phyloP scores from a whole-genome alignment of 2,888 invertebrate species.

The Andrena camellia region DNA sequence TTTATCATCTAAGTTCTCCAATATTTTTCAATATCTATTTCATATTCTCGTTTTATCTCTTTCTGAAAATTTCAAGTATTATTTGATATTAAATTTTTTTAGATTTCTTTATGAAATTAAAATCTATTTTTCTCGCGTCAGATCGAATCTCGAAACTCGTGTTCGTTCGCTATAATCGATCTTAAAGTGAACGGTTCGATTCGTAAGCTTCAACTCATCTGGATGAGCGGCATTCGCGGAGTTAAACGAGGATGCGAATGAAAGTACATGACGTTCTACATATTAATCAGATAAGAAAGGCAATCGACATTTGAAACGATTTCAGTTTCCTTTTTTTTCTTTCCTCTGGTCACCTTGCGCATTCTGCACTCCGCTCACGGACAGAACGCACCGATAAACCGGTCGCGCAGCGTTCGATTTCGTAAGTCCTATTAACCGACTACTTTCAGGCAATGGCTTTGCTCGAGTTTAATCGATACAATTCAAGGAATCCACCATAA shows the following conservation, averaged over 20 bases:
- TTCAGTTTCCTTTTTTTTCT: conserved; percentile 21
- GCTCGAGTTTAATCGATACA: conserved; percentile 6
- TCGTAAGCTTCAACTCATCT: neutral
- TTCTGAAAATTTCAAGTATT: neutral
- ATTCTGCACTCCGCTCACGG: conserved; percentile 28
- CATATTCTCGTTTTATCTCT: neutral
- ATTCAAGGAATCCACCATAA: conserved; percentile 36
- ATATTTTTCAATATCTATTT: neutral
- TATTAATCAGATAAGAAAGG: conserved; percentile 38
- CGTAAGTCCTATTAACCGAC: conserved; percentile 53
- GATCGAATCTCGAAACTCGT: neutral
- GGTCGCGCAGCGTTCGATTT: conserved; percentile 53
- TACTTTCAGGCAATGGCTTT: conserved; percentile 49
- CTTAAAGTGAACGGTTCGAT: neutral
- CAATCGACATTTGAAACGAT: conserved; percentile 28
- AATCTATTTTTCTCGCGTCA: neutral
- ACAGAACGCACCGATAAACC: conserved; percentile 50
- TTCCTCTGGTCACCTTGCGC: conserved; percentile 24
- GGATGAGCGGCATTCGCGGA: neutral
- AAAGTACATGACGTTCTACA: conserved; percentile 22
- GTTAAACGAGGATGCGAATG: conserved; percentile 14
- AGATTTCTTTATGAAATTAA: neutral
- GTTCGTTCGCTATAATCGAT: neutral
- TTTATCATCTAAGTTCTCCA: too few species aligned
- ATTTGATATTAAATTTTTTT: neutral